Evolutionary conservation across 2,113 vertebrate species (phyloP), one percentile per base, ranked within the genome.

Genomic region (Proteles cristata): DNA sequence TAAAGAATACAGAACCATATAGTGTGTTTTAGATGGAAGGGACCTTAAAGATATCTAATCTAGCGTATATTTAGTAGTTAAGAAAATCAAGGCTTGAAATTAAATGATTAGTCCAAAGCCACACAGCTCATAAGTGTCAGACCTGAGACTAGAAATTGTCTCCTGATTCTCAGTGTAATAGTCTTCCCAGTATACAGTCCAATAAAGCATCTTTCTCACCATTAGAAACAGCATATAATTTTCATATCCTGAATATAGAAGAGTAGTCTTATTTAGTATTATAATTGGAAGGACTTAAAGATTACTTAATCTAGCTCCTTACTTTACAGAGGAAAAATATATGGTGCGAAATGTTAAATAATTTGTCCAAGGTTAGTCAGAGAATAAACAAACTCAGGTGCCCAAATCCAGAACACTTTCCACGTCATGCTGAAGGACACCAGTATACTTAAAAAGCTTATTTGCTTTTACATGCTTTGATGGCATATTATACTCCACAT

Each of bases 51-150:
- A 89, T 53, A 90, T 50, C 65, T 90, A 58, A 66, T 83, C 21
- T 77, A 43, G 35, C 61, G 28, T 43, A 39, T 80, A 63, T 69
- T 97, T 90, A 65, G 11, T 74, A 71, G 26, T 63, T 94, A 39
- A 79, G 53, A 79, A 96, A 90, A 88, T 83, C 84, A 90, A 83
- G 61, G 35, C 50, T 91, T 93, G 69, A 82, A 93, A 90, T 92
- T 71, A 87, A 88, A 55, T 80, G 17, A 93, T 69, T 86, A 65
- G 31, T 14, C 58, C 50, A 80, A 73, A 80, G 35, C 73, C 55
- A 79, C 8, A 88, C 6, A 71, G 45, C 31, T 90, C 74, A 9
- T 94, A 39, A 55, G 2, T 80, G 43, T 90, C 39, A 82, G 39
- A 63, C 68, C 21, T 77, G 26, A 11, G 19, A 77, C 63, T 88